Evolutionary conservation across 1,140 invertebrate species (phyloP), one percentile per base, ranked within the genome.

Genomic region (Aphis craccivora): DNA sequence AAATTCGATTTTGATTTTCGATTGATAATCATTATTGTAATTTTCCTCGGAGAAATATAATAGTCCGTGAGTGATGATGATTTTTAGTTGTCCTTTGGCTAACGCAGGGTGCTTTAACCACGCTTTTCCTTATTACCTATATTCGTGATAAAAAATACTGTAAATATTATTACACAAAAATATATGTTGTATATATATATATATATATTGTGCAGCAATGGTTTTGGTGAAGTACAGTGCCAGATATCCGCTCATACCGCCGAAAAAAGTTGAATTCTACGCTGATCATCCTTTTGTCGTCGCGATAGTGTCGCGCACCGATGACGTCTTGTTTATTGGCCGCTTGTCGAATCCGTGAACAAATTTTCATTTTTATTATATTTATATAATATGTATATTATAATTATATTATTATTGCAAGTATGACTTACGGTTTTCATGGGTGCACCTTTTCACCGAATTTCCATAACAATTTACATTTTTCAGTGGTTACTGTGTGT

Each of bases 251-350:
- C 0, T 87, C 18, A 14, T 5, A 87, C 25, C 22, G 7, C 43
- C n/a, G 48, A 35, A 88, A 45, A 48, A 88, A 2, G 86, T 88
- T 18, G n/a, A 48, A 20, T 90, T 90, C 51, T 20, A 55, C n/a
- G 87, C 7, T 14, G n/a, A 88, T 0, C 48, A 9, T 51, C 87
- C 87, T 6, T 53, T 35, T 30, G 8, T 53, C 3, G 20, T 88
- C 7, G 35, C 48, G 18, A 23, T 88, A 51, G 9, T 45, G 22
- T 60, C 84, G 23, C 84, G 40, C 25, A 43, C 2, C 0, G 14
- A 43, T 25, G 89, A 90, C 25, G 53, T 90, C 25, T 30, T 90
- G 6, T 90, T 90, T 67, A 18, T 90, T 37, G 89, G 89, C 14
- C 51, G 53, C 25, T 11, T 90, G 18, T 45, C 43, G 6, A 45